Evolutionary conservation across 2,113 vertebrate genomes (phyloP).

Genomic region (Ammodytes marinus): DNA sequence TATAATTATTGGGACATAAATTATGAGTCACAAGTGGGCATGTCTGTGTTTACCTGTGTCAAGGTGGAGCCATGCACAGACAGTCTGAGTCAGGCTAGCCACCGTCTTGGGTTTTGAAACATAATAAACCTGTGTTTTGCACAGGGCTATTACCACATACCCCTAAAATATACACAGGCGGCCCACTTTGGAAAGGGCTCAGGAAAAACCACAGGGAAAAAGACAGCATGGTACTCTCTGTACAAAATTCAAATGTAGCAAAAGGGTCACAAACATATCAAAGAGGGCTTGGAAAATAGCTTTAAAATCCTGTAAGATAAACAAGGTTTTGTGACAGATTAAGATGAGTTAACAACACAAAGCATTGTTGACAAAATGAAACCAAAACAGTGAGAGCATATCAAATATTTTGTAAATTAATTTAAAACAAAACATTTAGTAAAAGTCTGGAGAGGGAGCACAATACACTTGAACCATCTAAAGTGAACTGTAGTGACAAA

Average conservation of each 20-base stretch:
- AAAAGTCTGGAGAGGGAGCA: neutral
- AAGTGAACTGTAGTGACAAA: neutral
- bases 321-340: neutral
- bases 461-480: conserved; percentile 1
- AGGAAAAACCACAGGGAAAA: conserved; percentile 17
- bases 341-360: neutral
- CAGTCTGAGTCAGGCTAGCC: conserved; percentile 48
- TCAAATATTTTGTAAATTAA: too few relatives aligned
- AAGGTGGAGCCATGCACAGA: conserved; percentile 27
- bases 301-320: neutral
- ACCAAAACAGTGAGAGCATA: neutral
- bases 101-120: conserved; percentile 10
- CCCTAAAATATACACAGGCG: conserved; percentile 19
- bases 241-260: conserved; percentile 14
- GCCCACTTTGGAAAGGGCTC: neutral
- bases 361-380: neutral
- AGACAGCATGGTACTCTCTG: neutral
- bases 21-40: conserved; percentile 46
- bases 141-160: conserved; percentile 2
- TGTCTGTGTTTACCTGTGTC: conserved; percentile 53
- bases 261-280: neutral
- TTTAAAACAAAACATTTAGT: neutral
- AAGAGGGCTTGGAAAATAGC: neutral
- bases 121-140: conserved; percentile 33
- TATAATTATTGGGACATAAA: conserved; percentile 3